Conservation (phyloP, 2,797 vertebrate genomes). For the Pteronotus mesoamericanus region DNA sequence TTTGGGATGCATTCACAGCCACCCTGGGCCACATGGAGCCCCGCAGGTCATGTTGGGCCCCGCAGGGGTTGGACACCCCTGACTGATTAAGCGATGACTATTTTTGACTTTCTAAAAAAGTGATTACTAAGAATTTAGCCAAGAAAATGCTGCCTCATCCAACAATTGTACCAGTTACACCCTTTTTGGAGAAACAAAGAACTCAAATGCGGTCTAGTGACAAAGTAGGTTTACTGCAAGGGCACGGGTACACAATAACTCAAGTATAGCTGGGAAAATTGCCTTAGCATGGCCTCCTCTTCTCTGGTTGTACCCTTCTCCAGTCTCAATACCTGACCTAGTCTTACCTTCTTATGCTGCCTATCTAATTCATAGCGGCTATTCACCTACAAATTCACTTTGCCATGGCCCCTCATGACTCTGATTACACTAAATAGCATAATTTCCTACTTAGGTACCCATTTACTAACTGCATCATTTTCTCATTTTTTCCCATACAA, state of each 20-base stretch:
- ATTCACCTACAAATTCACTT: not conserved
- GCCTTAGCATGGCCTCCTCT: too few relatives aligned
- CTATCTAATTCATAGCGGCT: not conserved
- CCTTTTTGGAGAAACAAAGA: not conserved
- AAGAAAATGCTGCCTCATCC: not conserved
- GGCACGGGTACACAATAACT: not conserved
- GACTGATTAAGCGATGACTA: conserved; percentile 14
- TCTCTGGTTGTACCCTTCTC: not conserved
- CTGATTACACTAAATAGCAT: not conserved
- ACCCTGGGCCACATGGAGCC: too few relatives aligned
- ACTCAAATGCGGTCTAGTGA: not conserved
- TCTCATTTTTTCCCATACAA: conserved; percentile 20
- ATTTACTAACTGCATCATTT: not conserved
- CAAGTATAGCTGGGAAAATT: not conserved
- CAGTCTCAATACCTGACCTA: not conserved
- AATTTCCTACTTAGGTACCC: not conserved
- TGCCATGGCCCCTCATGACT: not conserved
- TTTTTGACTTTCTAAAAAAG: not conserved
- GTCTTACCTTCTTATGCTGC: not conserved
- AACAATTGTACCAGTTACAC: not conserved
- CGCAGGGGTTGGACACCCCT: too few relatives aligned
- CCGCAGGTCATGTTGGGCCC: too few relatives aligned
- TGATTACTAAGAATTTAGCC: not conserved
- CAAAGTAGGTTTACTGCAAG: not conserved
- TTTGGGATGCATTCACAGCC: too few relatives aligned